phyloP scores from a whole-genome alignment of 2,113 vertebrate species.

The Clarias magur region DNA sequence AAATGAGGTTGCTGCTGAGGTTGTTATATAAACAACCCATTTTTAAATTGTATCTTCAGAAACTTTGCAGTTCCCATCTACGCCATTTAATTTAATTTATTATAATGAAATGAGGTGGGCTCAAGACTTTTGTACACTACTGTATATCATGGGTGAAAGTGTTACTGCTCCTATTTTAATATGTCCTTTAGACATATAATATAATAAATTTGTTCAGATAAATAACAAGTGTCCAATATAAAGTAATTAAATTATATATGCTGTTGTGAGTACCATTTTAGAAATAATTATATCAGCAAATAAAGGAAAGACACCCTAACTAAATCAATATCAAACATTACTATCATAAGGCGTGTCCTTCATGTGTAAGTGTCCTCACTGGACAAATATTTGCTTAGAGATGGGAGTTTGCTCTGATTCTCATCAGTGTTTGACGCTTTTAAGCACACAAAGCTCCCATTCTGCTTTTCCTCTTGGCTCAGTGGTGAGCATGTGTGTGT shows the following conservation, averaged over 20 bases:
- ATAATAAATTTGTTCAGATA: background rate
- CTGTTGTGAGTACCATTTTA: background rate
- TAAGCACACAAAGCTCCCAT: constrained; percentile 38
- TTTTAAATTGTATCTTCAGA: no score
- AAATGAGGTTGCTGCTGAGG: no score
- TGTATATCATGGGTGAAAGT: background rate
- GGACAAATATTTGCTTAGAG: constrained; percentile 47
- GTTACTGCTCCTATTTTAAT: background rate
- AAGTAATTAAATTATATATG: background rate
- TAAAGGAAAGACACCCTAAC: background rate
- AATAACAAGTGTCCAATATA: background rate
- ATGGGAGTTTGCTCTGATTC: constrained; percentile 2
- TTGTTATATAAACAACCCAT: no score
- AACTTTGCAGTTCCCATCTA: no score
- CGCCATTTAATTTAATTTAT: no score
- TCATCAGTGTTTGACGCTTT: constrained; percentile 10
- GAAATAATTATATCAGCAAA: background rate
- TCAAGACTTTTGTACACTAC: no score
- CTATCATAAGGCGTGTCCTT: constrained; percentile 12
- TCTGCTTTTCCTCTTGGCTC: constrained; percentile 31
- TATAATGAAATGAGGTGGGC: no score
- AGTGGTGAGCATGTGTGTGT: background rate
- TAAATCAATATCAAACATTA: background rate
- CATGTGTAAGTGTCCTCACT: constrained; percentile 17
- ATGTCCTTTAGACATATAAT: background rate